Evolutionary conservation across 2,888 invertebrate genomes (phyloP), one percentile per base, ranked within the genome.

Genomic region (Seladonia tumulorum): DNA sequence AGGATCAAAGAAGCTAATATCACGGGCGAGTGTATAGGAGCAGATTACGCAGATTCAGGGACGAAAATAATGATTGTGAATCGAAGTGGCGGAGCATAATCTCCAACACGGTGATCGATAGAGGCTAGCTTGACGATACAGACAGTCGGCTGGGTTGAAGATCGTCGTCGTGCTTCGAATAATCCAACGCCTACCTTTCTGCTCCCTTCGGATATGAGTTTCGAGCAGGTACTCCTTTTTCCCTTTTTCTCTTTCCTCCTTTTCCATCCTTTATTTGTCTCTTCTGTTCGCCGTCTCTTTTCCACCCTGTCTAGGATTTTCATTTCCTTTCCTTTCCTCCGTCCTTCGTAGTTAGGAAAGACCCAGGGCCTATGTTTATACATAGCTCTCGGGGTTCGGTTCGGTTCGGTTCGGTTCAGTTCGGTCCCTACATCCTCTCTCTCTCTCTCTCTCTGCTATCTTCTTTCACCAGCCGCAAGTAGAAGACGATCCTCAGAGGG

Each of bases 111-210:
- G 90, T 89, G 90, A 90, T 92, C 92, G 92, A 93, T 93, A 90
- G 81, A 60, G 86, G 83, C 88, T 87, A 86, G 89, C 91, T 92
- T 89, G 81, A 86, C 85, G 84, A 88, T 90, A 89, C 87, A 90
- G 88, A 88, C 89, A 91, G 88, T 92, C 91, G 89, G 86, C 86
- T 80, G 85, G 89, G 87, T 90, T 84, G 77, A 87, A 90, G 91
- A 91, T 92, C 91, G 91, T 92, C 92, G 92, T 92, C 93, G 92
- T 93, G 93, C 92, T 81, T 89, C 92, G 93, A 94, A 94, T 94
- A 94, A 94, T 94, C 93, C 92, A 90, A 87, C 89, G 88, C 85
- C 88, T 89, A 88, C 82, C 80, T 83, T 66, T 75, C 82, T 68
- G 71, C 79, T 84, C 81, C 86, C 88, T 88, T 84, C 82, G 83